phyloP scores from a whole-genome alignment of 2,113 vertebrate genomes.

The Tauraco erythrolophus region DNA sequence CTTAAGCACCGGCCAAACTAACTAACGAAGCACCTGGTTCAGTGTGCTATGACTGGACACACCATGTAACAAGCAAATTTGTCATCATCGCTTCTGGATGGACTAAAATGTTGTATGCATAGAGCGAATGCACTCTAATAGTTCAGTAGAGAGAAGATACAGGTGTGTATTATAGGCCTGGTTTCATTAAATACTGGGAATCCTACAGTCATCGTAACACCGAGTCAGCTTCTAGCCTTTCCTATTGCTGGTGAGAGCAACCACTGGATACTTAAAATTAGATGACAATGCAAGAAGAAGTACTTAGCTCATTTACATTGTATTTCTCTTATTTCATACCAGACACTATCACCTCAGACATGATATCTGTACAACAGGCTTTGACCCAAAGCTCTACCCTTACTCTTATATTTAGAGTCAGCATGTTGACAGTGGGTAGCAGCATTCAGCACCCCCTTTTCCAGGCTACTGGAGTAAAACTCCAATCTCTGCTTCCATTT shows the following conservation, averaged over 20 bases:
- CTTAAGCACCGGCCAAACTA: neutral
- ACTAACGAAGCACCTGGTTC: neutral
- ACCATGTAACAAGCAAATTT: accelerated
- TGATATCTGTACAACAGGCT: neutral
- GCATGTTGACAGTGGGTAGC: neutral
- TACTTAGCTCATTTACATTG: neutral
- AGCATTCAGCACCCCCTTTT: neutral
- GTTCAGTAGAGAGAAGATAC: neutral
- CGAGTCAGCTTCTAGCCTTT: neutral
- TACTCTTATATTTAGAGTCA: neutral
- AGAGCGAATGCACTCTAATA: neutral
- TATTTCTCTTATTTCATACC: neutral
- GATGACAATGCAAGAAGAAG: neutral
- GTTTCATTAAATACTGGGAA: neutral
- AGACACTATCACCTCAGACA: neutral
- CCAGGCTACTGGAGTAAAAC: neutral
- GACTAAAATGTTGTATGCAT: neutral
- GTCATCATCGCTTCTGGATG: neutral
- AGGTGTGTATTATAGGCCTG: neutral
- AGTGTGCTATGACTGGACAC: neutral
- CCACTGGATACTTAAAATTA: neutral
- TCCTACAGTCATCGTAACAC: neutral
- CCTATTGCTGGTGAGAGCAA: neutral
- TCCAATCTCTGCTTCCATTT: neutral
- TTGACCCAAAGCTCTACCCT: neutral